Conservation (phyloP, 2,888 invertebrate genomes). For the Ophion slaviceki region DNA sequence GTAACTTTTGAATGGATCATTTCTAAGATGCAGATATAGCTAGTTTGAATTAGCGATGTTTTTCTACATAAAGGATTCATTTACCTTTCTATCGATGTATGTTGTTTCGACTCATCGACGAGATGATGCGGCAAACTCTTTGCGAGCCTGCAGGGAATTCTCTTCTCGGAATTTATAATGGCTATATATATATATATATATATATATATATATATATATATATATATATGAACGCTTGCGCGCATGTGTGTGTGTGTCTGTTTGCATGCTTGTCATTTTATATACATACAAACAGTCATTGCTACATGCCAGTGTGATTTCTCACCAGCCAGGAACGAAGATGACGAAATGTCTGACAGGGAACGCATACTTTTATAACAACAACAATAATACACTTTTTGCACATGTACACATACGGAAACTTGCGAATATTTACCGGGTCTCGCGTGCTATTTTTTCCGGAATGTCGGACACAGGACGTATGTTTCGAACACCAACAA, state of each 20-base stretch:
- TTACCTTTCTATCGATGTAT: constrained; percentile 54
- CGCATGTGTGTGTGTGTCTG: neutral
- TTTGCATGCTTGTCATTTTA: neutral
- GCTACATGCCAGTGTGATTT: constrained; percentile 50
- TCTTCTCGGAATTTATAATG: constrained; percentile 38
- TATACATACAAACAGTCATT: constrained; percentile 35
- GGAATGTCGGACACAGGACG: constrained; percentile 41
- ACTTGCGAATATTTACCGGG: constrained; percentile 10
- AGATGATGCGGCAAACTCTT: constrained; percentile 49
- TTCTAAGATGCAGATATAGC: constrained; percentile 23
- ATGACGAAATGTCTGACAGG: constrained; percentile 60
- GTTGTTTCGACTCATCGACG: constrained; percentile 59
- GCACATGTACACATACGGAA: constrained; percentile 4
- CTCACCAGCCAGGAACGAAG: constrained; percentile 56
- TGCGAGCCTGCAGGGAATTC: constrained; percentile 47
- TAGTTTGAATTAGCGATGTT: constrained; percentile 33
- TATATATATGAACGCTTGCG: no score
- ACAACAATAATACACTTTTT: constrained; percentile 42
- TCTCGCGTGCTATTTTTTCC: constrained; percentile 45
- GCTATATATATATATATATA: constrained; percentile 14
- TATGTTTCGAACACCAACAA: constrained; percentile 25
- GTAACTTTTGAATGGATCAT: constrained; percentile 7
- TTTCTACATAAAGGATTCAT: constrained; percentile 50
- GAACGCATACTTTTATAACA: constrained; percentile 36
- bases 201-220: neutral